A percentile compares a stretch with the other conserved stretches of the same genome.
Evolutionary conservation across 2,888 invertebrate genomes (phyloP).

Genomic region (Drosophila mimetica): DNA sequence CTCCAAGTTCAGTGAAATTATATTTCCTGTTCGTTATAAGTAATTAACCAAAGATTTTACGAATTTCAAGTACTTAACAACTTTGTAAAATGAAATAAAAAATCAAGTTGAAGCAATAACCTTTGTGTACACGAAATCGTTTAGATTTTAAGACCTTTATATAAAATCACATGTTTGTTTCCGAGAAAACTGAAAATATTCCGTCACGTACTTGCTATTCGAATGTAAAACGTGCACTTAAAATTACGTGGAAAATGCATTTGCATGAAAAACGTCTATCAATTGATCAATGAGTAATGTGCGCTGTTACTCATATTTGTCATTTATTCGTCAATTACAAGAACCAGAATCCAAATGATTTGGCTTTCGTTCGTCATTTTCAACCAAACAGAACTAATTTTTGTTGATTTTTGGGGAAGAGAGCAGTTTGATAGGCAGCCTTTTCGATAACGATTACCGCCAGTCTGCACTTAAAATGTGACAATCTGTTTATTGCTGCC

Average conservation of each 20-base stretch:
- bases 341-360: background rate
- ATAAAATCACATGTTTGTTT: background rate
- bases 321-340: no score
- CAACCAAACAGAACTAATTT: no score
- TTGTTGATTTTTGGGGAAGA: background rate
- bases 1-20: background rate
- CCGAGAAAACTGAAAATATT: background rate
- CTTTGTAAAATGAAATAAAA: no score
- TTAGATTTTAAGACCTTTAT: background rate
- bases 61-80: background rate
- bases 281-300: conserved; percentile 14
- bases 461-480: conserved; percentile 34
- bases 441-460: conserved; percentile 31
- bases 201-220: background rate
- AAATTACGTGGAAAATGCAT: conserved; percentile 13
- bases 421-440: conserved; percentile 19
- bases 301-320: background rate
- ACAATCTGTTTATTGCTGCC: conserved; percentile 37
- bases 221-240: background rate
- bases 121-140: background rate
- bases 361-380: background rate
- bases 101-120: background rate
- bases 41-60: background rate
- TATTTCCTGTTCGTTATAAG: no score
- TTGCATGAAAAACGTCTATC: conserved; percentile 9